Base-by-base conservation (phyloP, 2,888 invertebrate genomes). In the Hirtodrosophila trivittata region DNA sequence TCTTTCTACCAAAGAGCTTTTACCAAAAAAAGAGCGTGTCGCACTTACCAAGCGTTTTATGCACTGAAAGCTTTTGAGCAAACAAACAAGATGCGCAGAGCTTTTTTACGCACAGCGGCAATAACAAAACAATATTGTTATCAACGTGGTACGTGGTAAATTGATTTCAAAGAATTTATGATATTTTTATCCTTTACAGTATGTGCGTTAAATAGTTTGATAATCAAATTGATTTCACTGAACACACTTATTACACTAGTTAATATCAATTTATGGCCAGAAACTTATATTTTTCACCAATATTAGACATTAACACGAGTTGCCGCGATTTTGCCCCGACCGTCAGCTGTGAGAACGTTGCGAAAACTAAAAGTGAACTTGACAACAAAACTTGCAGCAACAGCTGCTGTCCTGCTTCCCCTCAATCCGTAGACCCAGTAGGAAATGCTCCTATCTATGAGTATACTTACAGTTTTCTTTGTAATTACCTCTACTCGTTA, bases 311-410 rank as follows among this genome's bases (percentile, higher is more conserved):
- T 21, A 5, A 2, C 18, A 5, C 18, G 18, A 21, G 18, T 21
- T 26, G 5, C 25, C 50, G 70, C 74, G 76, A 75, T 66, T 58
- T 21, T 26, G 5, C 25, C 50, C 67, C 74, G 76, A 75, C 69
- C 60, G 64, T 42, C 75, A 80, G 72, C 84, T 80, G 66, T 69
- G 75, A 65, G 63, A 78, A 76, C 78, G 62, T 37, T 50, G n/a
- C 35, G 64, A 60, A 50, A 63, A 80, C 58, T 73, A 38, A 75
- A 64, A 12, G 16, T n/a, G 25, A 18, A 50, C n/a, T 32, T 16
- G 18, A 14, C 12, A 38, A 41, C 21, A 28, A 45, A 56, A 62
- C 46, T 26, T 30, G 18, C 13, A 26, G 6, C 21, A 39, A 38
- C 38, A 30, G 18, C 16, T 16, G 33, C n/a, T 25, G 9, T 14